Evolutionary conservation across 2,113 vertebrate species (phyloP).

Genomic region (Colinus virginianus): DNA sequence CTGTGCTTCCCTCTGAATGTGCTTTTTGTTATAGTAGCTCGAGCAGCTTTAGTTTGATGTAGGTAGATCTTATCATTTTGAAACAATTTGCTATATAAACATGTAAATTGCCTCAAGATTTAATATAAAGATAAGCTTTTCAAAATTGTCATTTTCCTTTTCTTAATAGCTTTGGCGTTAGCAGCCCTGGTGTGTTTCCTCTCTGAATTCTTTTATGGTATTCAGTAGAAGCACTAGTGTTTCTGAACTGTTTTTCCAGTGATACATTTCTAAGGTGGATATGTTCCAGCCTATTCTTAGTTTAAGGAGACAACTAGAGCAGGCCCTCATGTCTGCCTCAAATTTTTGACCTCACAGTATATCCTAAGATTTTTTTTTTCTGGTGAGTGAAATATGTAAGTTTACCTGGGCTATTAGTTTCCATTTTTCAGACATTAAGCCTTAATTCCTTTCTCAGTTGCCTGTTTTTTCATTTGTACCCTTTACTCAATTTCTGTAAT

Average conservation of each 20-base stretch:
- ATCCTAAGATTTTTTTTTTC: neutral
- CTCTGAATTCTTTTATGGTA: neutral
- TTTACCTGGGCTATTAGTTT: neutral
- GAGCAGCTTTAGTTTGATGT: neutral
- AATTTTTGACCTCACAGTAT: neutral
- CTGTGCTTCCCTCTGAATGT: neutral
- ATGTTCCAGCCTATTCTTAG: neutral
- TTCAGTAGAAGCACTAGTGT: neutral
- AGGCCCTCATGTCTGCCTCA: neutral
- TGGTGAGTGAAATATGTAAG: neutral
- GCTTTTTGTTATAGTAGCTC: neutral
- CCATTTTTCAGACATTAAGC: neutral
- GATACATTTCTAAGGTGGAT: neutral
- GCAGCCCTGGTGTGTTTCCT: neutral
- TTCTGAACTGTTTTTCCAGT: neutral
- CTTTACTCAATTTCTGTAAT: neutral
- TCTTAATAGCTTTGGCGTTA: neutral
- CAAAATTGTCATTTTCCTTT: neutral
- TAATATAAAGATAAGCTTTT: slow-evolving; percentile 7
- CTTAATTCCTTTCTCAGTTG: neutral
- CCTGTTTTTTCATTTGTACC: neutral
- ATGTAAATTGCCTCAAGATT: slow-evolving; percentile 2
- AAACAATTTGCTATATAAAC: neutral
- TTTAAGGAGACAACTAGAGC: neutral
- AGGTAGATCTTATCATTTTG: neutral